phyloP scores from a whole-genome alignment of 2,113 vertebrate species.

The Sorex fumeus region DNA sequence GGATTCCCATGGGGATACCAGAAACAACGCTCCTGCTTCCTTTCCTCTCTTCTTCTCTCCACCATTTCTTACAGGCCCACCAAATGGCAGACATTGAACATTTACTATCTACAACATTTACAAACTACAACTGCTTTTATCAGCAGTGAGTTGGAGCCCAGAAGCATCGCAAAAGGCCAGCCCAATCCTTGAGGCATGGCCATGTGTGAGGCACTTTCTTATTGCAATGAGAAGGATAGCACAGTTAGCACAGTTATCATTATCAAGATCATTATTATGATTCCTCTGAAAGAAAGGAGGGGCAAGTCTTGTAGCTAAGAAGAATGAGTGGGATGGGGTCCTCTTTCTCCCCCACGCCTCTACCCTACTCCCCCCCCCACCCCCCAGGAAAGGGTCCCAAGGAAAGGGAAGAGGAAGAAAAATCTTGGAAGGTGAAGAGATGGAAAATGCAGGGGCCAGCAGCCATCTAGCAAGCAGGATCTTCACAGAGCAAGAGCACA shows the following conservation, averaged over 20 bases:
- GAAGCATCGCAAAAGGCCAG: neutral
- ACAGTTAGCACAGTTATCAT: no score
- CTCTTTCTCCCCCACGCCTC: neutral
- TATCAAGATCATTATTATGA: neutral
- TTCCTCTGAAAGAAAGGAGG: neutral
- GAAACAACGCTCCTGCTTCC: no score
- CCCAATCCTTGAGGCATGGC: neutral
- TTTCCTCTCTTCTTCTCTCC: neutral
- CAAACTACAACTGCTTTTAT: neutral
- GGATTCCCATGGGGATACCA: neutral
- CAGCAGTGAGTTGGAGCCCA: neutral
- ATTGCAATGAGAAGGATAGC: neutral
- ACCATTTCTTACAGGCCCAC: neutral
- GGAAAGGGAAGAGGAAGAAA: neutral
- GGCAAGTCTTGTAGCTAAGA: neutral
- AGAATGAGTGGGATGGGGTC: neutral
- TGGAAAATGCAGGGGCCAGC: neutral
- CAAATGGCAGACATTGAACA: neutral
- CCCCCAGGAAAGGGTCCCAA: neutral
- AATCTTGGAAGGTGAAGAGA: neutral
- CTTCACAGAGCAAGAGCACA: rapidly evolving
- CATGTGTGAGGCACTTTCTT: neutral
- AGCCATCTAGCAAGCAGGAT: neutral
- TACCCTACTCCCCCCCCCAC: no score
- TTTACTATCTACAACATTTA: neutral